phyloP scores from a whole-genome alignment of 2,888 invertebrate species.

The Scelioninae gen. 1 region DNA sequence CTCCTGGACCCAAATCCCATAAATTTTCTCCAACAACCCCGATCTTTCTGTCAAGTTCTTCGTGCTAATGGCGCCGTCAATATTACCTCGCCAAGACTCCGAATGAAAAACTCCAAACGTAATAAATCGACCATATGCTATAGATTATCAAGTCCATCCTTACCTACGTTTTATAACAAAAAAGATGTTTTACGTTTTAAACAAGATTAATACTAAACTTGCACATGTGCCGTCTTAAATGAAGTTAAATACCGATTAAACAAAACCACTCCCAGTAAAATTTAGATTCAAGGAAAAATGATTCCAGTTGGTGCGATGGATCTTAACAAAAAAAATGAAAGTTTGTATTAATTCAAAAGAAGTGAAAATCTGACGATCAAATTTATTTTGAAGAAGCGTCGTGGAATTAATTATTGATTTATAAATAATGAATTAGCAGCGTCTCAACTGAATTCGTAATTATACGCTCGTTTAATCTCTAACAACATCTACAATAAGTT shows the following conservation, averaged over 20 bases:
- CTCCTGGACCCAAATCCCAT: constrained; percentile 61
- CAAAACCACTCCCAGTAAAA: constrained; percentile 16
- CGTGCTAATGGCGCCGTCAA: constrained; percentile 68
- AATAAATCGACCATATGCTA: constrained; percentile 68
- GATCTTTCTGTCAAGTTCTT: constrained; percentile 66
- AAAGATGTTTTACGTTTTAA: constrained; percentile 54
- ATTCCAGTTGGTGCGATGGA: constrained; percentile 14
- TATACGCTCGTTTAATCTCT: constrained; percentile 5
- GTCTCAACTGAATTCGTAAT: background rate
- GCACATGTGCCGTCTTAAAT: constrained; percentile 41
- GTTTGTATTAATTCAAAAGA: constrained; percentile 3
- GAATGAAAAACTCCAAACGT: constrained; percentile 63
- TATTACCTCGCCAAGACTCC: constrained; percentile 58
- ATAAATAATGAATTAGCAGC: background rate
- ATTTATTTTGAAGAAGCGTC: background rate
- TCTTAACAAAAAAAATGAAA: constrained; percentile 15
- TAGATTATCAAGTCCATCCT: constrained; percentile 51
- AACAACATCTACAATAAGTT: constrained; percentile 41
- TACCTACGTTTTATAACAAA: constrained; percentile 49
- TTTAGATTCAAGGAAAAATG: constrained; percentile 3
- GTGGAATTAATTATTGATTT: constrained; percentile 18
- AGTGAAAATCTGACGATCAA: constrained; percentile 3
- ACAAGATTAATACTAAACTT: constrained; percentile 32
- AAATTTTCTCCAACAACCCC: constrained; percentile 68
- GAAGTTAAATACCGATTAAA: constrained; percentile 38